phyloP scores from a whole-genome alignment of 2,113 vertebrate species.

The Sebastes schlegelii region DNA sequence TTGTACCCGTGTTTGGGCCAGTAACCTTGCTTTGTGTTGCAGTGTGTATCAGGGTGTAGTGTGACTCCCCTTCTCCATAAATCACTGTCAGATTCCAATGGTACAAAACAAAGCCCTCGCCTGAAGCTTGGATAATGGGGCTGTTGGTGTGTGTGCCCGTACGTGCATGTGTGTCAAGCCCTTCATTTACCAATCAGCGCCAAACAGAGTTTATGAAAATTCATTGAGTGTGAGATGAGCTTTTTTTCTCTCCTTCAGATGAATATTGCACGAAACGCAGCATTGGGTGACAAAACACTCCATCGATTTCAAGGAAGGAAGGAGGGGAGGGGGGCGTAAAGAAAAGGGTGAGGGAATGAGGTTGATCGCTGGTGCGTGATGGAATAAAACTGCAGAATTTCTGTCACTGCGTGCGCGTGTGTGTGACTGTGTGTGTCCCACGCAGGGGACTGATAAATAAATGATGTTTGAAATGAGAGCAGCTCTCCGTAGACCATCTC shows the following conservation, averaged over 20 bases:
- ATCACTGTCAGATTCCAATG: slow-evolving; percentile 82
- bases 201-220: slow-evolving; percentile 79
- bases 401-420: slow-evolving; percentile 63
- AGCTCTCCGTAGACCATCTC: slow-evolving; percentile 81
- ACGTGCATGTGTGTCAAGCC: slow-evolving; percentile 53
- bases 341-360: slow-evolving; percentile 74
- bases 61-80: slow-evolving; percentile 80
- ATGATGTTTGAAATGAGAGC: slow-evolving; percentile 85
- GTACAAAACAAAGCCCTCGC: slow-evolving; percentile 75
- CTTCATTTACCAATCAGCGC: slow-evolving; percentile 70
- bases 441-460: slow-evolving; percentile 82
- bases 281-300: slow-evolving; percentile 77
- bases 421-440: slow-evolving; percentile 55
- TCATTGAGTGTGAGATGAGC: slow-evolving; percentile 78
- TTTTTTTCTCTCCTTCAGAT: slow-evolving; percentile 70
- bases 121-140: slow-evolving; percentile 71
- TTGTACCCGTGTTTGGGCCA: slow-evolving; percentile 73
- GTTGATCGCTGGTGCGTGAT: slow-evolving; percentile 77
- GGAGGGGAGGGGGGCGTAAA: slow-evolving; percentile 33
- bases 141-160: slow-evolving; percentile 39
- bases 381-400: slow-evolving; percentile 76
- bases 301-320: slow-evolving; percentile 68
- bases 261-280: slow-evolving; percentile 75
- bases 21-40: slow-evolving; percentile 80
- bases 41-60: slow-evolving; percentile 79